phyloP scores from a whole-genome alignment of 2,888 invertebrate species.

The Torymus aiolomorphi region DNA sequence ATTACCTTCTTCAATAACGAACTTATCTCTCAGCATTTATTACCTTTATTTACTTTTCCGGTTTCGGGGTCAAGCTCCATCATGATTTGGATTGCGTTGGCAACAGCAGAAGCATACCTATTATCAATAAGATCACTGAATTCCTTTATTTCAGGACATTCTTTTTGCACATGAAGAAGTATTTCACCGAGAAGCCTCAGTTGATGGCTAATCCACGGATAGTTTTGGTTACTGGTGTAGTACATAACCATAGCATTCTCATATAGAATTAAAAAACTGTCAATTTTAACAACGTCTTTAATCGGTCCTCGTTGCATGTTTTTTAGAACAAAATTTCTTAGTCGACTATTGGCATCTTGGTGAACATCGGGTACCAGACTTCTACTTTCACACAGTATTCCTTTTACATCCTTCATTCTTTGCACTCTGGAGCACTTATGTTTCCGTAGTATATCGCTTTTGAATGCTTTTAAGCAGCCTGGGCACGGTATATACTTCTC shows the following conservation, averaged over 20 bases:
- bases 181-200: not conserved
- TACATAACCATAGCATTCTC: not conserved
- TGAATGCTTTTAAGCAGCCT: not conserved
- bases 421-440: not conserved
- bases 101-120: not conserved
- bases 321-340: conserved; percentile 2
- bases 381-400: not conserved
- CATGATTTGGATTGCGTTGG: not conserved
- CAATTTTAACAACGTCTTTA: not conserved
- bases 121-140: too few species aligned
- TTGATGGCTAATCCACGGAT: not conserved
- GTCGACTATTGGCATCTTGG: not conserved
- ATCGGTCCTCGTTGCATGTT: too few species aligned
- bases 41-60: not conserved
- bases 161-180: not conserved
- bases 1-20: not conserved
- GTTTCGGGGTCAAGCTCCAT: not conserved
- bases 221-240: not conserved
- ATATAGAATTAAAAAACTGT: not conserved
- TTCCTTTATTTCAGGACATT: too few species aligned
- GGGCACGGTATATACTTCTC: not conserved
- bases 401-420: not conserved
- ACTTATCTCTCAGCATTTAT: not conserved
- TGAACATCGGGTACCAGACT: not conserved
- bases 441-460: not conserved